Conservation (phyloP, 2,113 vertebrate species). For the Heterotis niloticus region DNA sequence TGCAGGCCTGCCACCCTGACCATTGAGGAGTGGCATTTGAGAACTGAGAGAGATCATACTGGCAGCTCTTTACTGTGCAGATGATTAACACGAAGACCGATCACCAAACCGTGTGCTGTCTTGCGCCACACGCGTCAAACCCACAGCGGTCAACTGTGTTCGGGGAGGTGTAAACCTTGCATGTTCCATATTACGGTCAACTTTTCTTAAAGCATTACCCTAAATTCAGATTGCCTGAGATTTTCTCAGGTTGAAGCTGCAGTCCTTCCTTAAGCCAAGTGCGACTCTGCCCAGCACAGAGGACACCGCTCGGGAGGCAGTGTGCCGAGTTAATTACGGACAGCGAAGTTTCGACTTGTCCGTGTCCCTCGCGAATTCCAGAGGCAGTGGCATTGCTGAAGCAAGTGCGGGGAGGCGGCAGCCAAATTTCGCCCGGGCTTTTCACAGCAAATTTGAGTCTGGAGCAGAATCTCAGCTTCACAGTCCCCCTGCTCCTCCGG, state of each 20-base stretch:
- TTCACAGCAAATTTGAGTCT: slow-evolving; percentile 28
- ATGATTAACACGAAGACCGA: slow-evolving; percentile 7
- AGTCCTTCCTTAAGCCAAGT: neutral
- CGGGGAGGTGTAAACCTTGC: neutral
- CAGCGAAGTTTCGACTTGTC: neutral
- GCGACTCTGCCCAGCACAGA: neutral
- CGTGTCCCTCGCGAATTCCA: neutral
- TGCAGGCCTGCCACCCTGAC: neutral
- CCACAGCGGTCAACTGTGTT: neutral
- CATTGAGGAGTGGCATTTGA: neutral
- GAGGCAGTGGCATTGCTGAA: neutral
- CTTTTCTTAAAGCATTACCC: neutral
- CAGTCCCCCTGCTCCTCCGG: slow-evolving; percentile 14
- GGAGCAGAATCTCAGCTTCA: slow-evolving; percentile 25
- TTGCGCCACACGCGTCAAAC: neutral
- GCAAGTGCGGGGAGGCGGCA: neutral
- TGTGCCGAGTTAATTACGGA: neutral
- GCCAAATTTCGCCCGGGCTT: slow-evolving; percentile 27
- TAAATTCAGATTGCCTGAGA: neutral
- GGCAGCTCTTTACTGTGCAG: neutral
- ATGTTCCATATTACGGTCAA: no score
- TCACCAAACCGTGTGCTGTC: neutral
- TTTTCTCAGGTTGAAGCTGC: neutral
- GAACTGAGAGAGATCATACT: slow-evolving; percentile 1
- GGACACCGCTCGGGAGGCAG: neutral